Evolutionary conservation across 1,140 invertebrate genomes (phyloP).

Genomic region (Phymastichus coffea): DNA sequence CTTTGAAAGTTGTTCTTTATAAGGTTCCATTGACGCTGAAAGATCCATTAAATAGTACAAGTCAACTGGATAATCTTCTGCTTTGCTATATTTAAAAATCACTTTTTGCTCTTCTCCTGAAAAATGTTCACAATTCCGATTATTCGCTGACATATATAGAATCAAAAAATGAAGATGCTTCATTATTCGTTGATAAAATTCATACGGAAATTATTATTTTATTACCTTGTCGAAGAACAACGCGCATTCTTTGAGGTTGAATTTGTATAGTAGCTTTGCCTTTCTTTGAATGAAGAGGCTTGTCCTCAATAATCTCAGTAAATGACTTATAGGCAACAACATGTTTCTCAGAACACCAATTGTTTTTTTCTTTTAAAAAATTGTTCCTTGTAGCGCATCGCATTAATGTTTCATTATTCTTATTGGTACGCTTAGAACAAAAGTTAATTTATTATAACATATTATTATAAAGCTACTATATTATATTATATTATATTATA

Average conservation of each 20-base stretch:
- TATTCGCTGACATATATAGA: not conserved
- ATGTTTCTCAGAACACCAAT: constrained; percentile 34
- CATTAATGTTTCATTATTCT: constrained; percentile 24
- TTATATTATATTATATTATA: no score
- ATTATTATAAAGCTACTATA: no score
- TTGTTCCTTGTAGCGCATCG: constrained; percentile 35
- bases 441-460: no score
- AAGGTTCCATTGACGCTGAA: constrained; percentile 75
- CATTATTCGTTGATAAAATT: no score
- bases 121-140: not conserved
- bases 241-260: constrained; percentile 37
- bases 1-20: constrained; percentile 67
- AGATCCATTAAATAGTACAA: constrained; percentile 87
- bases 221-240: constrained; percentile 38
- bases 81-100: constrained; percentile 57
- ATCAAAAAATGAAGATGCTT: no score
- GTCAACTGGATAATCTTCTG: constrained; percentile 84
- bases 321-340: constrained; percentile 27
- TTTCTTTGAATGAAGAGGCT: constrained; percentile 31
- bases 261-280: constrained; percentile 36
- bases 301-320: constrained; percentile 27
- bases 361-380: constrained; percentile 24
- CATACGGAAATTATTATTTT: no score
- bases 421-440: not conserved
- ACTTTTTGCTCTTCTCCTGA: constrained; percentile 38